Base-by-base conservation (phyloP, 2,888 invertebrate species). In the Eupithecia pulchellata region DNA sequence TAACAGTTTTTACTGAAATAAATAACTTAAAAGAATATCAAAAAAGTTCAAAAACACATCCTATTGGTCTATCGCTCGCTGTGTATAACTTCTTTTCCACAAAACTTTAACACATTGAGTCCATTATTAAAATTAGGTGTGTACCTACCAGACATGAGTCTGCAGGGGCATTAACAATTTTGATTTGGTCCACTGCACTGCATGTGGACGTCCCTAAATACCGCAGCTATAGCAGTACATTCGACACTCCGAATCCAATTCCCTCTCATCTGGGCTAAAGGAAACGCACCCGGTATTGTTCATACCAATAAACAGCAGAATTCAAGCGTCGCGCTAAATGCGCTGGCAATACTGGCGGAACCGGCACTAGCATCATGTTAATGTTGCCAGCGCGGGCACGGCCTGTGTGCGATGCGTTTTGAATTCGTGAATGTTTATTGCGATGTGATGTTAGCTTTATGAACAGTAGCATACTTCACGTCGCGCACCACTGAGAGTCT, bases 301-400 rank as follows among this genome's bases (percentile, higher is more conserved):
- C 52, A n/a, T 20, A 20, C 42, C 42, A 52, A 52, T 52, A 52
- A 52, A 52, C 52, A 52, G 11, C n/a, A 52, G 52, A 52, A 52
- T 52, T 20, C 52, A 25, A 52, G 52, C 52, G 25, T 11, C 20
- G 52, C 25, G 52, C 52, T 25, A 25, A 52, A 52, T 52, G 52
- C 52, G 52, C 25, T 52, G 52, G 52, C 52, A 52, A 52, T 52
- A 52, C 52, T 52, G 25, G 52, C 52, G 52, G 25, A 52, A 25
- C 25, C 25, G 11, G 52, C 52, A 4, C 52, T 11, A 25, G 52
- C 20, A 13, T 52, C 52, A 52, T 52, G 52, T 13, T 52, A 52
- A 52, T 52, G 52, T 52, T 52, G 25, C 52, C 52, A 52, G 57
- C 57, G 0, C 55, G 11, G 13, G 55, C n/a, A n/a, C n/a, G n/a